phyloP scores from a whole-genome alignment of 2,797 vertebrate species.

The Carduelis carduelis region DNA sequence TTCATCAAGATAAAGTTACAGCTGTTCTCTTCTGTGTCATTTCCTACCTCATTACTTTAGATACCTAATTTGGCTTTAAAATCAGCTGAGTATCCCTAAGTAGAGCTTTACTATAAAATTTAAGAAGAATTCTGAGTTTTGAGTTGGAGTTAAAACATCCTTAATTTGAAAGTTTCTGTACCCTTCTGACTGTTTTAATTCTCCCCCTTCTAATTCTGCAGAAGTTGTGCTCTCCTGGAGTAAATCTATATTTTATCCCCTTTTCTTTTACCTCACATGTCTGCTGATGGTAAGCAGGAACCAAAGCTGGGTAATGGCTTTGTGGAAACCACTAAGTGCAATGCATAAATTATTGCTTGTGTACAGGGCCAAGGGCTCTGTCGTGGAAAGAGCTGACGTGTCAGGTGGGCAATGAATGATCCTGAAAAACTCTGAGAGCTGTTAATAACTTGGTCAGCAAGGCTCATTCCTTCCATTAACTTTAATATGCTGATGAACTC shows the following conservation, averaged over 20 bases:
- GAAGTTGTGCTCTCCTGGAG: background rate
- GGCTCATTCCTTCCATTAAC: slow-evolving; percentile 26
- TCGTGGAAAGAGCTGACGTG: background rate
- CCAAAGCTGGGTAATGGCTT: background rate
- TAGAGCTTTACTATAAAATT: background rate
- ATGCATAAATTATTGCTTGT: background rate
- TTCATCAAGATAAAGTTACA: background rate
- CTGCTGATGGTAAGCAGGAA: background rate
- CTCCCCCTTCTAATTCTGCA: background rate
- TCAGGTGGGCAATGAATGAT: background rate
- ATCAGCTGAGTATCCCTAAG: background rate
- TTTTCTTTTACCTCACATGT: background rate
- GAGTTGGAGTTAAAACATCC: background rate
- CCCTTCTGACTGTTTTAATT: background rate
- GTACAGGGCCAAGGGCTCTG: background rate
- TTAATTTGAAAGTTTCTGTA: background rate
- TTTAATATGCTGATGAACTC: slow-evolving; percentile 35
- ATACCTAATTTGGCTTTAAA: background rate
- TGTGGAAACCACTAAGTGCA: background rate
- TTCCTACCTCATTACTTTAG: background rate
- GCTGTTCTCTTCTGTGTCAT: background rate
- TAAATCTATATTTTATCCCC: background rate
- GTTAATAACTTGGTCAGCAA: slow-evolving; percentile 1
- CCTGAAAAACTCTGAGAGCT: background rate
- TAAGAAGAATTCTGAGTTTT: background rate